Conservation (phyloP, 2,888 invertebrate species). For the Drosophila austrosaltans region DNA sequence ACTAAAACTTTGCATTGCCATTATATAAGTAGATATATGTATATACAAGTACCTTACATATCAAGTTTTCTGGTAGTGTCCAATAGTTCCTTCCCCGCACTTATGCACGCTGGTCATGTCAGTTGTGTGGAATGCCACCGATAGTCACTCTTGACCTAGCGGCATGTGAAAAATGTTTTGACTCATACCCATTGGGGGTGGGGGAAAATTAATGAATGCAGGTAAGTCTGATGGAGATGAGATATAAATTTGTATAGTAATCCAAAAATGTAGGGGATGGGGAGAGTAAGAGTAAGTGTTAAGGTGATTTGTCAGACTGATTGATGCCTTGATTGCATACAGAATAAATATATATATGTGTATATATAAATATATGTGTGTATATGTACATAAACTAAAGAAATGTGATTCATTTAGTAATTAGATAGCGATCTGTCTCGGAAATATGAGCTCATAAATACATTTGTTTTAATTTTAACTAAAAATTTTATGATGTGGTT, state of each 20-base stretch:
- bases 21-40: background rate
- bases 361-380: conserved; percentile 24
- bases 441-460: conserved; percentile 75
- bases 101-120: conserved; percentile 14
- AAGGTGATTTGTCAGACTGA: conserved; percentile 52
- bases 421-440: conserved; percentile 63
- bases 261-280: conserved; percentile 14
- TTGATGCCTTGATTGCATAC: conserved; percentile 65
- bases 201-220: conserved; percentile 37
- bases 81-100: conserved; percentile 37
- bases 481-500: conserved; percentile 49
- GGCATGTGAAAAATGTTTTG: conserved; percentile 63
- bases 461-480: conserved; percentile 1
- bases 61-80: conserved; percentile 1
- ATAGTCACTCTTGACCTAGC: conserved; percentile 66
- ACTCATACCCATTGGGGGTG: conserved; percentile 42
- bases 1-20: background rate
- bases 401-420: conserved; percentile 63
- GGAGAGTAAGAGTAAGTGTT: conserved; percentile 53
- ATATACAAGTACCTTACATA: background rate
- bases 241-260: background rate
- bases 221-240: conserved; percentile 27
- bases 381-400: conserved; percentile 12
- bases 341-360: conserved; percentile 10
- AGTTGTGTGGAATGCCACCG: conserved; percentile 44